Conservation (phyloP, 2,113 vertebrate genomes). For the Oxygymnocypris stewartii region DNA sequence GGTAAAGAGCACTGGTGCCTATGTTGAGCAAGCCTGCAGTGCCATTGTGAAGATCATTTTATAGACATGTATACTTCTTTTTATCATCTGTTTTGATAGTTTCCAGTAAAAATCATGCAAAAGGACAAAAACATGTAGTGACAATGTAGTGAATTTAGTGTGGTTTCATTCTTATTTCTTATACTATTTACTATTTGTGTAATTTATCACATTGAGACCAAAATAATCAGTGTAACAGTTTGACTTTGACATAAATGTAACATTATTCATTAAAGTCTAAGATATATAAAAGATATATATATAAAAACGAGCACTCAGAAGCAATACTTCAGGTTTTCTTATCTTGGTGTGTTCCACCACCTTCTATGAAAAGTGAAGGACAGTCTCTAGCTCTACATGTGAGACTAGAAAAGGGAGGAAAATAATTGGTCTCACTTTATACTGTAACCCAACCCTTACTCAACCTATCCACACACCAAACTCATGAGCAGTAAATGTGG, state of each 20-base stretch:
- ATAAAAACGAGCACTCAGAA: conserved; percentile 26
- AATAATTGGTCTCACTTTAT: conserved; percentile 1
- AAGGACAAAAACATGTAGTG: background rate
- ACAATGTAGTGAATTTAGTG: background rate
- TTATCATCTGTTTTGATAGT: background rate
- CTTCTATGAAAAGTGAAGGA: background rate
- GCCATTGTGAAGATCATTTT: background rate
- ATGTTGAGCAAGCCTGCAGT: conserved; percentile 1
- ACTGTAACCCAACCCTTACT: background rate
- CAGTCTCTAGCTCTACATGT: conserved; percentile 3
- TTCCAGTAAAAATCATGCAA: background rate
- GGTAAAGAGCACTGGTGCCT: background rate
- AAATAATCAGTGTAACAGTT: conserved; percentile 37
- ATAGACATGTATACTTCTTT: background rate
- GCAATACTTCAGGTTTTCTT: conserved; percentile 23
- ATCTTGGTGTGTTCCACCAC: background rate
- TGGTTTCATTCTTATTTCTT: background rate
- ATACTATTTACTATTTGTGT: background rate
- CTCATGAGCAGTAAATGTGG: background rate
- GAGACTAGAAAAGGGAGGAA: conserved; percentile 23
- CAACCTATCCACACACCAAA: background rate
- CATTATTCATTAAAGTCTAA: background rate
- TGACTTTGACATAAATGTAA: conserved; percentile 19
- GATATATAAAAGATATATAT: conserved; percentile 18
- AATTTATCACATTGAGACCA: background rate